Evolutionary conservation across 2,888 invertebrate species (phyloP), one percentile per base, ranked within the genome.

Genomic region (Lampropteryx suffumata): DNA sequence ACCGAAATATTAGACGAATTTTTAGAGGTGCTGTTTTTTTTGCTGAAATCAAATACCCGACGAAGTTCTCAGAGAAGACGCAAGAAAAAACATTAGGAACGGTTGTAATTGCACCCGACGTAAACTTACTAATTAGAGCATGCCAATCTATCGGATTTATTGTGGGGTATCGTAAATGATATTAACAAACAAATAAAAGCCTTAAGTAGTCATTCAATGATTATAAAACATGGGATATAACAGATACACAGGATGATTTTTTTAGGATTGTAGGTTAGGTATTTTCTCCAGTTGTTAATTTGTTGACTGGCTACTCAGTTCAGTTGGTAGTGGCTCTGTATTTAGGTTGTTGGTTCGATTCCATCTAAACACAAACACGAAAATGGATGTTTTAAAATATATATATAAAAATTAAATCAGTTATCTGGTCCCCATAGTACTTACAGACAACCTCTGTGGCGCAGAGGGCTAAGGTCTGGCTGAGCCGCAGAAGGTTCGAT

Each of bases 1-100:
- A 77, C 80, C 79, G 82, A 82, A 83, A 86, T 80, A 69, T 79
- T 79, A 82, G 79, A 79, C 80, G 77, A 77, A 76, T 82, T 76
- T 79, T 82, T 77, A 67, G 72, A 68, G 76, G 70, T 68, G 69
- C n/a, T n/a, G n/a, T n/a, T 80, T 85, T 87, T 88, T 80, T 74
- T 71, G 65, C 51, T 76, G 84, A 77, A 84, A 86, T 75, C 73
- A 67, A 71, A 84, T 71, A 69, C 64, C 62, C 63, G 71, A 69
- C 70, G 62, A 27, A 33, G 13, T 11, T 36, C 47, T 11, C 34
- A n/a, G 66, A 65, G 69, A 73, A 79, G 81, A 81, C 81, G 82
- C 85, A 85, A 82, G 69, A 64, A 68, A 67, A 75, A 77, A 77
- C 74, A 32, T 49, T 45, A 76, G 67, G 67, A 60, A 57, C 56